A percentile compares a stretch with the other conserved stretches of the same genome.
Evolutionary conservation across 2,888 invertebrate genomes (phyloP).

Genomic region (Drosophila demipolita): DNA sequence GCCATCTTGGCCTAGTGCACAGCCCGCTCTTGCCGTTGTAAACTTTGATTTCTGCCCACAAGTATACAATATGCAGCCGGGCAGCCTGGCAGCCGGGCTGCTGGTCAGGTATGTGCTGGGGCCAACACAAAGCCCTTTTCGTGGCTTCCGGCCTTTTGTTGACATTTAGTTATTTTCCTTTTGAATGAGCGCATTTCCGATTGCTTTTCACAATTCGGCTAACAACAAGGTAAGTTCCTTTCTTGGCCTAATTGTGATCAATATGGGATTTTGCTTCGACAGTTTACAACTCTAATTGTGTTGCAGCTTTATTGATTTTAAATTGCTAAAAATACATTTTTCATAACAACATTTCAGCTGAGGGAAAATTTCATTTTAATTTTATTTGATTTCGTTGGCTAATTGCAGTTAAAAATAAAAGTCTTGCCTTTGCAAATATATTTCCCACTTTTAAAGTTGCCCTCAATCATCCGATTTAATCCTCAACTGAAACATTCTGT

Average conservation of each 20-base stretch:
- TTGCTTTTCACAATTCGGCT: conserved; percentile 18
- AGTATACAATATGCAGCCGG: conserved; percentile 5
- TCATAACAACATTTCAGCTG: neutral
- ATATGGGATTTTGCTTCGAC: neutral
- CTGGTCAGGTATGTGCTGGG: conserved; percentile 12
- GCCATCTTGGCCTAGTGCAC: conserved; percentile 20
- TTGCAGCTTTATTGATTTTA: neutral
- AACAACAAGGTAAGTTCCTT: conserved; percentile 17
- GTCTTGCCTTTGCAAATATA: neutral
- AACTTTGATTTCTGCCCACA: conserved; percentile 27
- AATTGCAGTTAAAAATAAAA: neutral
- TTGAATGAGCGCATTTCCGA: conserved; percentile 48
- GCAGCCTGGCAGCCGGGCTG: neutral
- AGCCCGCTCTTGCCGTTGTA: conserved; percentile 22
- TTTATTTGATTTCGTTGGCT: neutral
- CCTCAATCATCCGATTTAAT: conserved; percentile 10
- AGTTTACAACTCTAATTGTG: neutral
- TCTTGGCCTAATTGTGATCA: conserved; percentile 3
- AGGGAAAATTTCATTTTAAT: neutral
- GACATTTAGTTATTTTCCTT: conserved; percentile 45
- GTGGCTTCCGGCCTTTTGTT: conserved; percentile 46
- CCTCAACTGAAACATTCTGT: conserved; percentile 45
- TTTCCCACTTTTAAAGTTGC: neutral
- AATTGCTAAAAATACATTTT: neutral
- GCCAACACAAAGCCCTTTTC: conserved; percentile 25